Percentiles rank a stretch among this genome's conserved stretches.
phyloP scores from a whole-genome alignment of 92 coral and sea anemone species.

The Parazoanthus darwini region DNA sequence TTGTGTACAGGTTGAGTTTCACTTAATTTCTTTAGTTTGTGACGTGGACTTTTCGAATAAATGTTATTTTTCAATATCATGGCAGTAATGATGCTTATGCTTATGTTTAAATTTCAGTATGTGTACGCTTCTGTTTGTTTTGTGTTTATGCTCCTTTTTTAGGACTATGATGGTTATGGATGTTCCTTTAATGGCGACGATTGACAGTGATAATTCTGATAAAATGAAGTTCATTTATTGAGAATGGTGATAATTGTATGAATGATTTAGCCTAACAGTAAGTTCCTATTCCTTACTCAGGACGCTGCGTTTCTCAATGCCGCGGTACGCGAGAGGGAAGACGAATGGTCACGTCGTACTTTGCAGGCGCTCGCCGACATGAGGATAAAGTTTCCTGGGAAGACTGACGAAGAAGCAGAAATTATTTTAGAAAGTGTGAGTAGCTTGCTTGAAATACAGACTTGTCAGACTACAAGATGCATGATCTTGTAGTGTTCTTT shows the following conservation, averaged over 20 bases:
- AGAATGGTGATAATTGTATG: no score
- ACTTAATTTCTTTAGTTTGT: no score
- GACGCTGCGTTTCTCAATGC: slow-evolving; percentile 82
- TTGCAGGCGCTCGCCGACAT: slow-evolving; percentile 83
- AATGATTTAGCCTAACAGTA: neutral
- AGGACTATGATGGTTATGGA: neutral
- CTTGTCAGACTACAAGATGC: no score
- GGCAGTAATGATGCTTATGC: no score
- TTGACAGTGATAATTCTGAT: neutral
- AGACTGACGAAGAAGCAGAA: slow-evolving; percentile 93
- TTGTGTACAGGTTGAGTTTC: no score
- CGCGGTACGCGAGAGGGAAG: slow-evolving; percentile 83
- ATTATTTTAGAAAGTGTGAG: slow-evolving; percentile 85
- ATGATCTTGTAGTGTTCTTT: no score
- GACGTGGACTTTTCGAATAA: no score
- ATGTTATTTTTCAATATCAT: no score
- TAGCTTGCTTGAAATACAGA: neutral
- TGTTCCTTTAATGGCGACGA: no score
- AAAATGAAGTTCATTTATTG: neutral
- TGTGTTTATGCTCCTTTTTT: neutral
- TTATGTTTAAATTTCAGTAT: no score
- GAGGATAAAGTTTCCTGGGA: slow-evolving; percentile 99
- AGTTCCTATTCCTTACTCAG: slow-evolving; percentile 36
- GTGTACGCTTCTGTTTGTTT: neutral
- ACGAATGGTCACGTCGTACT: slow-evolving; percentile 82